Evolutionary conservation across 2,113 vertebrate genomes (phyloP), one percentile per base, ranked within the genome.

Genomic region (Burhinus oedicnemus): DNA sequence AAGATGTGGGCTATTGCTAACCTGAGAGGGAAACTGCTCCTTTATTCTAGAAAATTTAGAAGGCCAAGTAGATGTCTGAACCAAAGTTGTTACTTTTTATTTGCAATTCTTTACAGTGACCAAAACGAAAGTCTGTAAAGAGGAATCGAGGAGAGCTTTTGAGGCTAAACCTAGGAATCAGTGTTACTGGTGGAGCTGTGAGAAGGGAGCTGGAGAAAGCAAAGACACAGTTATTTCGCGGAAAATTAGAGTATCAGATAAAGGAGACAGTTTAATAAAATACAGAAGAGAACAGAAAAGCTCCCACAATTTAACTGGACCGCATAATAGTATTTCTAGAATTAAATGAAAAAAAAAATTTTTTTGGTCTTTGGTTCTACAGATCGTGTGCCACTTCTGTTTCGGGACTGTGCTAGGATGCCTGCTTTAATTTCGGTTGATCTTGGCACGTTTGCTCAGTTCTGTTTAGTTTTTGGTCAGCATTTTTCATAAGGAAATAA

Each of bases 11-110:
- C 97, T 98, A 95, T 98, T 97, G 98, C 97, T 98, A 97, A 97
- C 98, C 95, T 96, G 98, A 98, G 97, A 98, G 95, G 95, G 91
- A 97, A 98, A 98, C 97, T 97, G 97, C 97, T 98, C 96, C 97
- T 98, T 98, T 98, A 96, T 96, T 97, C 85, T 97, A 98, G 91
- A 96, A 97, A 94, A 96, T 97, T 94, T 97, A 98, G 97, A 96
- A 97, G 96, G 97, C 98, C 97, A 98, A 97, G 97, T 97, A 97
- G 97, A 95, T 93, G 96, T 97, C 97, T 97, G 98, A 99, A 98
- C 99, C 99, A 99, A 99, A 99, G 98, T 98, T 98, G 89, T 97
- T 98, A 97, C 97, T 98, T 95, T 97, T 97, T 94, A 96, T 97
- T 98, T 98, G 97, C 97, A 96, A 96, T 97, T 98, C 97, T 98